phyloP scores from a whole-genome alignment of 2,888 invertebrate genomes.

The Euzetes globulus region DNA sequence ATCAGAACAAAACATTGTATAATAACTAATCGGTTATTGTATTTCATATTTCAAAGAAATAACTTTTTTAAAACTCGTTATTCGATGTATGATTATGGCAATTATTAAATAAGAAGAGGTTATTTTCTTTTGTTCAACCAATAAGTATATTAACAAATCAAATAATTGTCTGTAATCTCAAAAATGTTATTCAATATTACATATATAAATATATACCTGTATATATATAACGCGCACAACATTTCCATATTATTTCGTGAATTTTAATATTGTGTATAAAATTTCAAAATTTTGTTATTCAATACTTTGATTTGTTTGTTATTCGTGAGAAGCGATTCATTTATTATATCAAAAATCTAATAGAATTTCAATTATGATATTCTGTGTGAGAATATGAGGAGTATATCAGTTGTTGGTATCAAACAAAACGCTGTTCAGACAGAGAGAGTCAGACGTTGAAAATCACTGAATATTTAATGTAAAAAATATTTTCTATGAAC shows the following conservation, averaged over 20 bases:
- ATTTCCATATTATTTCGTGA: not conserved
- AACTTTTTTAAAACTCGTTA: not conserved
- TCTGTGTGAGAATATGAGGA: too few species aligned
- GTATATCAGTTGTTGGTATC: too few species aligned
- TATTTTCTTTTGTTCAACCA: not conserved
- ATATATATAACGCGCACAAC: not conserved
- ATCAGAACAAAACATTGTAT: not conserved
- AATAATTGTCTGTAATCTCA: not conserved
- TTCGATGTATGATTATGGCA: not conserved
- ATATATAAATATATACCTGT: too few species aligned
- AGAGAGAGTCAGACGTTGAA: too few species aligned
- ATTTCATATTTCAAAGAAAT: not conserved
- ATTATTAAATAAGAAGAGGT: too few species aligned
- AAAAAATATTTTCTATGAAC: too few species aligned
- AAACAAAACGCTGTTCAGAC: too few species aligned
- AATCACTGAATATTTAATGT: too few species aligned
- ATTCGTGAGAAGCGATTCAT: not conserved
- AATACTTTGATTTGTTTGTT: constrained; percentile 3
- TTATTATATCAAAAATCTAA: too few species aligned
- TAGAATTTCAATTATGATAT: not conserved
- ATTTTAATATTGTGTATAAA: not conserved
- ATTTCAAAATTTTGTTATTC: constrained; percentile 1
- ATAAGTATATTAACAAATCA: not conserved
- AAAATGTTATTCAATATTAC: not conserved
- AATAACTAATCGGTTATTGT: constrained; percentile 6